phyloP scores from a whole-genome alignment of 2,888 invertebrate genomes.

The Eupithecia pulchellata region DNA sequence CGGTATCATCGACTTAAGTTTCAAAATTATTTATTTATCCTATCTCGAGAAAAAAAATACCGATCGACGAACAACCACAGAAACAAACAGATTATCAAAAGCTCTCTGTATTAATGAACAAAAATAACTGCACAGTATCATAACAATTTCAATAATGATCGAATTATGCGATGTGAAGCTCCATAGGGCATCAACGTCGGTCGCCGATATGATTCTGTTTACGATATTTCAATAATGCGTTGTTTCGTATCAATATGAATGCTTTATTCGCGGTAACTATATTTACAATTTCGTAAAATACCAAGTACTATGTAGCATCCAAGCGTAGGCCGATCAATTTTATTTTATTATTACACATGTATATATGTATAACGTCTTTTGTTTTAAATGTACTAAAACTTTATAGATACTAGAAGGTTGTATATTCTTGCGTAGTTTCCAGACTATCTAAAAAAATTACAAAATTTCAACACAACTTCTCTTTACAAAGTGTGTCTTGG shows the following conservation, averaged over 20 bases:
- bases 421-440: neutral
- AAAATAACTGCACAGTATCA: slow-evolving; percentile 21
- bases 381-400: no score
- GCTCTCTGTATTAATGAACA: slow-evolving; percentile 8
- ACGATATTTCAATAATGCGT: slow-evolving; percentile 38
- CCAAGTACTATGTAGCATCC: neutral
- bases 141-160: slow-evolving; percentile 30
- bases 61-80: neutral
- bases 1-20: no score
- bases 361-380: no score
- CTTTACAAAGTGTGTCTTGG: neutral
- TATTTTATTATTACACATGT: neutral
- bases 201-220: slow-evolving; percentile 35
- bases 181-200: slow-evolving; percentile 25
- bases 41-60: neutral
- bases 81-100: slow-evolving; percentile 4
- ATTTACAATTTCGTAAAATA: slow-evolving; percentile 15
- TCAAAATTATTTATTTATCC: neutral
- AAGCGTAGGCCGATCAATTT: neutral
- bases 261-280: slow-evolving; percentile 19
- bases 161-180: slow-evolving; percentile 30
- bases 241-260: slow-evolving; percentile 29
- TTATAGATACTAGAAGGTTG: neutral
- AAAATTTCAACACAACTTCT: neutral
- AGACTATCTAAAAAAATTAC: neutral